Percentiles rank a stretch among this genome's conserved stretches.
phyloP scores from a whole-genome alignment of 2,888 invertebrate species.

The Amaurobius ferox region DNA sequence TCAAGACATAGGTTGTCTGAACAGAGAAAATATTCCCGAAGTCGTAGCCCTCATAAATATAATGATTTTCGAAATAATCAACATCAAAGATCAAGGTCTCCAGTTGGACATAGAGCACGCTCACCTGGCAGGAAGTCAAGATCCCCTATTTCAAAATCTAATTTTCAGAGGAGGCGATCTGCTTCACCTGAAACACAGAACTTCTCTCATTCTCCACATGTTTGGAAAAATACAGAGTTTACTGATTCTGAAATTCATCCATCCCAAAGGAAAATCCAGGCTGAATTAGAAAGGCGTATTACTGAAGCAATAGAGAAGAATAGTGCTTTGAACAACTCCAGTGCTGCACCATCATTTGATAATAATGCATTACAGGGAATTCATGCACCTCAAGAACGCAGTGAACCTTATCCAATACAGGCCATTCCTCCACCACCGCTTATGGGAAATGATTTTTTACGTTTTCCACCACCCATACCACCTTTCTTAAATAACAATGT shows the following conservation, averaged over 20 bases:
- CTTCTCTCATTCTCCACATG: not conserved
- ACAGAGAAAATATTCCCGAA: not conserved
- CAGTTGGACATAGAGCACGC: not conserved
- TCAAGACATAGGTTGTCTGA: not conserved
- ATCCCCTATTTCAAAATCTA: not conserved
- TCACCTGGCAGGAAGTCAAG: too few relatives aligned
- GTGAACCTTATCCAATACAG: too few relatives aligned
- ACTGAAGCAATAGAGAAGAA: conserved; percentile 27
- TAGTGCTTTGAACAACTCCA: not conserved
- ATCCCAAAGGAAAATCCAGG: not conserved
- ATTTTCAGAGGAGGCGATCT: not conserved
- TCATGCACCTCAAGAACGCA: too few relatives aligned
- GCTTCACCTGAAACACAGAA: not conserved
- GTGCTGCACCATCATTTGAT: too few relatives aligned
- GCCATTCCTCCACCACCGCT: too few relatives aligned
- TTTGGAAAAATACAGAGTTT: not conserved
- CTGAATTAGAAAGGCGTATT: conserved; percentile 38
- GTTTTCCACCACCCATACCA: too few relatives aligned
- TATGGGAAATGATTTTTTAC: too few relatives aligned
- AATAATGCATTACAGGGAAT: too few relatives aligned
- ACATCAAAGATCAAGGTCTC: not conserved
- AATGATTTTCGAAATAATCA: not conserved
- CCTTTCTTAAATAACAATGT: not conserved
- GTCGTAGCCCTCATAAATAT: not conserved
- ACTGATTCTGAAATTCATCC: not conserved